phyloP scores from a whole-genome alignment of 2,797 vertebrate genomes.

The Emydoidea blandingii region DNA sequence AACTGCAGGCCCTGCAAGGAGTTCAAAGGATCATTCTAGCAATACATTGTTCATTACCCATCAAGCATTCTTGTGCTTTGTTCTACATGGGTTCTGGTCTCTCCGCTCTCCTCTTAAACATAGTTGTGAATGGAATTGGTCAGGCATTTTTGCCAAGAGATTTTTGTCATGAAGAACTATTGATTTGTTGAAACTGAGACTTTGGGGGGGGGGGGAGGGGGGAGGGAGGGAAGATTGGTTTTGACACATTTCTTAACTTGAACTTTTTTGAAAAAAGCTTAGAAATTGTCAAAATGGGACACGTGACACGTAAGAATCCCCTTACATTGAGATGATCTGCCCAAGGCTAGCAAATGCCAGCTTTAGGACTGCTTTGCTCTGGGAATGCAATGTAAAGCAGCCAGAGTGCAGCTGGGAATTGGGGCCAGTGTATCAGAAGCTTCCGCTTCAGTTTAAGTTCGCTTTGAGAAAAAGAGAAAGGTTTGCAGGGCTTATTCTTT shows the following conservation, averaged over 20 bases:
- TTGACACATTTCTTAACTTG: not conserved
- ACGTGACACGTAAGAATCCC: not conserved
- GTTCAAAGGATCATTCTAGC: not conserved
- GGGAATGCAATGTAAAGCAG: not conserved
- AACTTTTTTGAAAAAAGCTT: not conserved
- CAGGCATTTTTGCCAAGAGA: no score
- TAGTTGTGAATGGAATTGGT: accelerated
- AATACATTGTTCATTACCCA: not conserved
- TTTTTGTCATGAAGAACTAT: no score
- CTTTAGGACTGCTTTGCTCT: accelerated
- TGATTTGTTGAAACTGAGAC: no score
- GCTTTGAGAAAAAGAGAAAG: accelerated
- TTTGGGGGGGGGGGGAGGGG: no score
- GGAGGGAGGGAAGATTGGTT: accelerated
- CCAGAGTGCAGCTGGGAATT: accelerated
- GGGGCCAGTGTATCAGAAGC: not conserved
- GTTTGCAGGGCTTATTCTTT: not conserved
- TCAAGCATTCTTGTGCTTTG: not conserved
- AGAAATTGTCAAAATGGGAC: no score
- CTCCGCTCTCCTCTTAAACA: accelerated
- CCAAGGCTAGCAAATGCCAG: not conserved
- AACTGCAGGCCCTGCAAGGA: accelerated
- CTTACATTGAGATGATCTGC: not conserved
- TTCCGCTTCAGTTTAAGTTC: not conserved
- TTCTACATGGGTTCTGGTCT: not conserved